Conservation (phyloP, 1,140 invertebrate species). For the Drosophila ficusphila region DNA sequence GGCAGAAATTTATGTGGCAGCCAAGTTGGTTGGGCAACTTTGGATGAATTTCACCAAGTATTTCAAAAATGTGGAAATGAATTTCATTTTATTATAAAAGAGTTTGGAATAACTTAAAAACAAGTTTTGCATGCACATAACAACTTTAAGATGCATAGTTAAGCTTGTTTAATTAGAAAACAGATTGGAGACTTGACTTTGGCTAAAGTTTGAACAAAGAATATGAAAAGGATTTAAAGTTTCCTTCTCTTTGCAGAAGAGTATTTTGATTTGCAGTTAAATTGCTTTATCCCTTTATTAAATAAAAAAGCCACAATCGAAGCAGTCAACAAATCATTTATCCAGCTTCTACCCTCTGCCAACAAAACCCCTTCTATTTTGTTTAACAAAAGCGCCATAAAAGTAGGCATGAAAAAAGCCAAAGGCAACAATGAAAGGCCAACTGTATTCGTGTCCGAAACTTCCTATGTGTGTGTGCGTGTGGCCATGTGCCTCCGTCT, state of each 20-base stretch:
- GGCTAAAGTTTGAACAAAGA: not conserved
- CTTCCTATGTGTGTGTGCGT: slow-evolving; percentile 6
- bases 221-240: not conserved
- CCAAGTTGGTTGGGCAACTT: slow-evolving; percentile 34
- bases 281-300: not conserved
- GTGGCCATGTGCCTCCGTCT: slow-evolving; percentile 1
- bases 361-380: not conserved
- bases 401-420: slow-evolving; percentile 30
- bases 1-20: slow-evolving; percentile 37
- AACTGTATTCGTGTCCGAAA: slow-evolving; percentile 17
- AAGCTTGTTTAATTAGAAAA: slow-evolving; percentile 4
- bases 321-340: slow-evolving; percentile 6
- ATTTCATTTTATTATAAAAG: slow-evolving; percentile 16
- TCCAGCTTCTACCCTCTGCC: not conserved
- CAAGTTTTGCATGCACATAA: not conserved
- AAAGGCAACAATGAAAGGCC: slow-evolving; percentile 18
- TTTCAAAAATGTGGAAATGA: slow-evolving; percentile 38
- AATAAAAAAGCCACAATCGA: not conserved
- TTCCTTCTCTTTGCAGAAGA: too few relatives aligned
- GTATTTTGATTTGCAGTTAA: not conserved
- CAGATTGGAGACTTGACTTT: not conserved
- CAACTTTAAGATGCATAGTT: not conserved
- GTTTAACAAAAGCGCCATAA: slow-evolving; percentile 26
- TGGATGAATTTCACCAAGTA: slow-evolving; percentile 26
- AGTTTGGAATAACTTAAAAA: slow-evolving; percentile 1